A percentile compares a stretch with the other conserved stretches of the same genome.
Conservation (phyloP, 2,888 invertebrate species). For the Hydropsyche betteni region DNA sequence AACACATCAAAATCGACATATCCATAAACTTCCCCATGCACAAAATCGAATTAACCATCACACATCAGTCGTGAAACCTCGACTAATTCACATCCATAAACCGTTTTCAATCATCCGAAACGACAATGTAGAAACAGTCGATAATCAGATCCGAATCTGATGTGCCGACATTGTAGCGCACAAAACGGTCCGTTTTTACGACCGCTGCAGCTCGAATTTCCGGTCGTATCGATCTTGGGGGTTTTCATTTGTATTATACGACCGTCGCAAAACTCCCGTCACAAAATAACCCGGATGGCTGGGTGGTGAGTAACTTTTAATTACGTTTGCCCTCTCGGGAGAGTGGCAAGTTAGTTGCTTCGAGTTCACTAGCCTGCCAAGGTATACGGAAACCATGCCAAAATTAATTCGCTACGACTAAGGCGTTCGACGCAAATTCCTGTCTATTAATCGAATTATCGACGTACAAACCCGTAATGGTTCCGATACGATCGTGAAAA, state of each 20-base stretch:
- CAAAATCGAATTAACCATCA: no score
- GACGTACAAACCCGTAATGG: conserved; percentile 1
- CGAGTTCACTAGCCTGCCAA: conserved; percentile 30
- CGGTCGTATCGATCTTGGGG: conserved; percentile 9
- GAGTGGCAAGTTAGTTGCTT: conserved; percentile 46
- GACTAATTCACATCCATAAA: no score
- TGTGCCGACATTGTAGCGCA: no score
- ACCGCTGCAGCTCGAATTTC: background rate
- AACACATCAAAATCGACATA: no score
- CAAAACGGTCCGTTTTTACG: no score
- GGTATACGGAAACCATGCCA: conserved; percentile 4
- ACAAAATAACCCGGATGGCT: conserved; percentile 32
- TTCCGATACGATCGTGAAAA: no score
- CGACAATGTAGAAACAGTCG: no score
- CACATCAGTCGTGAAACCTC: no score
- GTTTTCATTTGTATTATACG: conserved; percentile 38
- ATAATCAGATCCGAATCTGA: no score
- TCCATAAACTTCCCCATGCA: no score
- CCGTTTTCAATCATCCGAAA: no score
- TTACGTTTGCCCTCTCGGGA: conserved; percentile 45
- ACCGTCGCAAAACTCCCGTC: conserved; percentile 19
- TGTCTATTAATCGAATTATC: conserved; percentile 25
- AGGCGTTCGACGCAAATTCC: conserved; percentile 21
- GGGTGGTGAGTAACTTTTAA: conserved; percentile 46
- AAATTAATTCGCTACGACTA: conserved; percentile 36